Evolutionary conservation across 2,113 vertebrate species (phyloP).

Genomic region (Corythoichthys intestinalis): DNA sequence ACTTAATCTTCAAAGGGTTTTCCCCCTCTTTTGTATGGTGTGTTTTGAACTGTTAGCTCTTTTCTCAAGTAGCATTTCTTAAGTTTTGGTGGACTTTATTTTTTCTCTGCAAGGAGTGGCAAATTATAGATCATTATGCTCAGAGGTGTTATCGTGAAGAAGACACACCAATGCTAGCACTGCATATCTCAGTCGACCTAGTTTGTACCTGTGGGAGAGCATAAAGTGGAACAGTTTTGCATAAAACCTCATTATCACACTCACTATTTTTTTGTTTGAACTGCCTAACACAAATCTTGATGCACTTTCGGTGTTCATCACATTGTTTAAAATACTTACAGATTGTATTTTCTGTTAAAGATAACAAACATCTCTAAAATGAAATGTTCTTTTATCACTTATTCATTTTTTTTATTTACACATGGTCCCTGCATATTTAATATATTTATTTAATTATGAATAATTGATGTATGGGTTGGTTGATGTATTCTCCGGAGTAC

Average conservation of each 20-base stretch:
- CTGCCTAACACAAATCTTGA: neutral
- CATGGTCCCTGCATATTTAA: neutral
- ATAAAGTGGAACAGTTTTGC: constrained; percentile 13
- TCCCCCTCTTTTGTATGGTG: neutral
- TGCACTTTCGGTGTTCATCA: neutral
- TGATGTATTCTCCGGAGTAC: constrained; percentile 37
- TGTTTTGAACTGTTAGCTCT: neutral
- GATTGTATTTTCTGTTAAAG: neutral
- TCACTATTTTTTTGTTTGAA: neutral
- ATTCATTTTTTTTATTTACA: neutral
- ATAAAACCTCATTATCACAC: constrained; percentile 10
- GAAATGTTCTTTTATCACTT: neutral
- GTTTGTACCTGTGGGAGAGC: constrained; percentile 15
- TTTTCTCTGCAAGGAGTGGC: neutral
- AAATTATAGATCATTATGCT: neutral
- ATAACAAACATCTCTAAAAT: neutral
- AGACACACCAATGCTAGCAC: neutral
- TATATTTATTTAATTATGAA: constrained; percentile 41
- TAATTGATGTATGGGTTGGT: constrained; percentile 57
- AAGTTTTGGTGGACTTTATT: neutral
- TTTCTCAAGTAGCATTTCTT: neutral
- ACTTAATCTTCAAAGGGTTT: neutral
- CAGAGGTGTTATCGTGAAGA: neutral
- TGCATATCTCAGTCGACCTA: constrained; percentile 10
- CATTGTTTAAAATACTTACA: neutral